Conservation (phyloP, 2,113 vertebrate species). For the Ceyx melanurus region DNA sequence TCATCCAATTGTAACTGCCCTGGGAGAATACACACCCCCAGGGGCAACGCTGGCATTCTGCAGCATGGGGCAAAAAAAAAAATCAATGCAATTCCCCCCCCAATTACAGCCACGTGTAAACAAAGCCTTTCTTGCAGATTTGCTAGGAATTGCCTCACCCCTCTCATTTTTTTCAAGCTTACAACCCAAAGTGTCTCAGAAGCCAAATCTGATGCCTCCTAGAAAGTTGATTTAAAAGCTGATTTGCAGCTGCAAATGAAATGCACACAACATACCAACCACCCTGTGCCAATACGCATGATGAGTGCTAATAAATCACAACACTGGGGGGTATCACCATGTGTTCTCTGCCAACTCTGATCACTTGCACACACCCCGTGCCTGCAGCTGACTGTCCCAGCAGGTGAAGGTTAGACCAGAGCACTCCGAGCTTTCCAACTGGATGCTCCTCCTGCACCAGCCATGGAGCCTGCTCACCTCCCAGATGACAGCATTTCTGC, state of each 20-base stretch:
- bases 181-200: background rate
- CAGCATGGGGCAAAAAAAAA: background rate
- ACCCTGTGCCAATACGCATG: background rate
- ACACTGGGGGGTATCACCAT: background rate
- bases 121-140: background rate
- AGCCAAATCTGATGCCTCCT: background rate
- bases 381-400: background rate
- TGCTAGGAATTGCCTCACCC: background rate
- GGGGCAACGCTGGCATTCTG: background rate
- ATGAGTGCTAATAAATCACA: background rate
- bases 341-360: background rate
- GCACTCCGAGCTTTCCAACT: background rate
- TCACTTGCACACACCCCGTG: background rate
- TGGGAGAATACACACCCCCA: background rate
- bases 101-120: background rate
- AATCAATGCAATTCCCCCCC: background rate
- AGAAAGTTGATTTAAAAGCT: background rate
- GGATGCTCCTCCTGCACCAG: background rate
- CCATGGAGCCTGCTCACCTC: background rate
- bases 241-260: background rate
- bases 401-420: background rate
- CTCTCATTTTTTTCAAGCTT: background rate
- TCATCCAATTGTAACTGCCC: background rate
- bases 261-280: background rate
- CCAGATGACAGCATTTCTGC: accelerated